These are phyloP conservation scores for Apodemus speciosus DNA, from an alignment of 2,113 vertebrate species.

Conservation along the genomic window DNA sequence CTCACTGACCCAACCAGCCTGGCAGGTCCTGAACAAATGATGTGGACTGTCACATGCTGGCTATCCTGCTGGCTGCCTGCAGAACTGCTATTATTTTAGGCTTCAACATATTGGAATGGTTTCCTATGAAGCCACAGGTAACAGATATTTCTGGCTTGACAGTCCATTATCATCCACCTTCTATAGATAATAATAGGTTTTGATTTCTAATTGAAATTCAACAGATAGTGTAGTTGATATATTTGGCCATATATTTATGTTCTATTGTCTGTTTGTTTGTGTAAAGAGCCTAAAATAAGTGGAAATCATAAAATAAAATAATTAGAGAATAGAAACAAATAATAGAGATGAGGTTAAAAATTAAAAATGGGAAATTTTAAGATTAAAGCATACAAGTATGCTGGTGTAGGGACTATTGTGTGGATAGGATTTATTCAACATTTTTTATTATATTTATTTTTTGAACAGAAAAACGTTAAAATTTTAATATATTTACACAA, in stretches of 20 bases:
- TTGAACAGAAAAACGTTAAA: neutral
- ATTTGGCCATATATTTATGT: neutral
- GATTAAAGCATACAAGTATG: neutral
- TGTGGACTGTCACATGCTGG: neutral
- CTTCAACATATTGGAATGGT: neutral
- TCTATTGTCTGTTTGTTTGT: neutral
- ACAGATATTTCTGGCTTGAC: neutral
- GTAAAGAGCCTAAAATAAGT: neutral
- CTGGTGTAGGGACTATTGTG: neutral
- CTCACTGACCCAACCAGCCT: neutral
- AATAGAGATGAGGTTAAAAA: neutral
- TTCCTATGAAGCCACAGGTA: neutral
- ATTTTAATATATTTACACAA: neutral
- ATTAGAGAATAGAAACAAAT: neutral
- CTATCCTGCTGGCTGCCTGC: neutral
- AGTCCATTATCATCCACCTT: neutral
- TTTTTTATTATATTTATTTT: neutral
- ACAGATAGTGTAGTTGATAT: neutral
- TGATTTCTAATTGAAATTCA: neutral
- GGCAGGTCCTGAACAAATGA: neutral
- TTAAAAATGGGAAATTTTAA: constrained; percentile 13
- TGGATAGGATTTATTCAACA: neutral
- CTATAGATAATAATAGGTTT: neutral
- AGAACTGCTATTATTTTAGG: neutral
- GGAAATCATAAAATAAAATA: constrained; percentile 19